A percentile compares a stretch with the other conserved stretches of the same genome.
Conservation (phyloP, 2,113 vertebrate species). For the Podarcis cretensis region DNA sequence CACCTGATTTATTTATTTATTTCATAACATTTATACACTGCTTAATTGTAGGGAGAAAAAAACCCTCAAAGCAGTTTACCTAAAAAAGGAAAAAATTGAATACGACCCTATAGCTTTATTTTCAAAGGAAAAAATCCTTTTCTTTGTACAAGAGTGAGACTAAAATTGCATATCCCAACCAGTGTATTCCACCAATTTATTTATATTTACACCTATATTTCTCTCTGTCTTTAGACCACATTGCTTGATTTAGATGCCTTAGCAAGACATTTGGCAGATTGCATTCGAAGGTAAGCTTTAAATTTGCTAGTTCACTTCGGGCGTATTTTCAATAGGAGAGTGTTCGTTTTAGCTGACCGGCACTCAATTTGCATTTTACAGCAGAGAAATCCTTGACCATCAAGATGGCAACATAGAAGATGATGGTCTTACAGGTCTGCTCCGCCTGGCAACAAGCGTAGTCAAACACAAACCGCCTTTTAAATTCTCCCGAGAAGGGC, state of each 20-base stretch:
- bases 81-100: too few species aligned
- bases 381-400: constrained; percentile 97
- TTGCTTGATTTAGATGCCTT: constrained; percentile 96
- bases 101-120: background rate
- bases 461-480: constrained; percentile 98
- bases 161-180: background rate
- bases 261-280: constrained; percentile 96
- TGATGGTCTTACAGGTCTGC: constrained; percentile 93
- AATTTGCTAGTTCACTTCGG: background rate
- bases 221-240: constrained; percentile 86
- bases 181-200: background rate
- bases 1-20: too few species aligned
- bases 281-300: constrained; percentile 91
- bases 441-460: constrained; percentile 94
- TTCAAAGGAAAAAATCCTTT: background rate
- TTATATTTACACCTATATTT: constrained; percentile 23
- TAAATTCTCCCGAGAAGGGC: constrained; percentile 97
- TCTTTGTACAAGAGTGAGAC: background rate
- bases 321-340: background rate
- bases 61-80: too few species aligned
- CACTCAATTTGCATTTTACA: constrained; percentile 52
- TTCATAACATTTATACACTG: too few species aligned
- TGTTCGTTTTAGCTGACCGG: constrained; percentile 19
- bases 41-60: too few species aligned
- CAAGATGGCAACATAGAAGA: constrained; percentile 95